Conservation (phyloP, 2,888 invertebrate species). For the Phortica magna region DNA sequence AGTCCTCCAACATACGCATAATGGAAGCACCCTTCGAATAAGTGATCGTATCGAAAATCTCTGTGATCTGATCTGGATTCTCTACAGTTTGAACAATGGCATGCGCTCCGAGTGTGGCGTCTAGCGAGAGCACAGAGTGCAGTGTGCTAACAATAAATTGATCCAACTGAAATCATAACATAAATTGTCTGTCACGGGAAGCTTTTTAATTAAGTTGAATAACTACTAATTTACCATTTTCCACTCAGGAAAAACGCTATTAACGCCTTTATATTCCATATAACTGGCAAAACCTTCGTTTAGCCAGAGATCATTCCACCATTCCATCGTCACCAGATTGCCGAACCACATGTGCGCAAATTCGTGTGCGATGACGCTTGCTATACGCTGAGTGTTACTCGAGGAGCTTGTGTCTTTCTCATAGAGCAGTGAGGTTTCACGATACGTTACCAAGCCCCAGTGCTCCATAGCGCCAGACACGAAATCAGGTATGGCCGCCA, state of each 20-base stretch:
- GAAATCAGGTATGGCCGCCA: slow-evolving; percentile 78
- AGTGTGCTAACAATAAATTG: slow-evolving; percentile 86
- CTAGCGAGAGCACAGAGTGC: slow-evolving; percentile 85
- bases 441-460: slow-evolving; percentile 96
- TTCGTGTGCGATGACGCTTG: slow-evolving; percentile 93
- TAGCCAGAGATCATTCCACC: slow-evolving; percentile 97
- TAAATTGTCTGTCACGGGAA: not conserved
- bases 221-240: slow-evolving; percentile 82
- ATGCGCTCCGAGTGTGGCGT: slow-evolving; percentile 90
- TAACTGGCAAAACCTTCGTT: slow-evolving; percentile 97
- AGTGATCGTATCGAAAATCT: slow-evolving; percentile 94
- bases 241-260: slow-evolving; percentile 87
- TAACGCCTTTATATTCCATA: slow-evolving; percentile 89
- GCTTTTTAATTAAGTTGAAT: not conserved
- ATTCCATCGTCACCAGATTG: slow-evolving; percentile 92
- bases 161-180: slow-evolving; percentile 81
- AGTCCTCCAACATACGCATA: slow-evolving; percentile 92
- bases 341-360: slow-evolving; percentile 98
- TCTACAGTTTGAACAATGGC: slow-evolving; percentile 92
- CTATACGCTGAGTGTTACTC: slow-evolving; percentile 86
- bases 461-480: slow-evolving; percentile 94
- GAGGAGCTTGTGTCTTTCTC: slow-evolving; percentile 86
- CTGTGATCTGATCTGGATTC: slow-evolving; percentile 93
- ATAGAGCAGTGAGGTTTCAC: slow-evolving; percentile 91
- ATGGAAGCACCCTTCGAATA: slow-evolving; percentile 95